Conservation (phyloP, 2,113 vertebrate genomes). For the Formicarius rufipectus region DNA sequence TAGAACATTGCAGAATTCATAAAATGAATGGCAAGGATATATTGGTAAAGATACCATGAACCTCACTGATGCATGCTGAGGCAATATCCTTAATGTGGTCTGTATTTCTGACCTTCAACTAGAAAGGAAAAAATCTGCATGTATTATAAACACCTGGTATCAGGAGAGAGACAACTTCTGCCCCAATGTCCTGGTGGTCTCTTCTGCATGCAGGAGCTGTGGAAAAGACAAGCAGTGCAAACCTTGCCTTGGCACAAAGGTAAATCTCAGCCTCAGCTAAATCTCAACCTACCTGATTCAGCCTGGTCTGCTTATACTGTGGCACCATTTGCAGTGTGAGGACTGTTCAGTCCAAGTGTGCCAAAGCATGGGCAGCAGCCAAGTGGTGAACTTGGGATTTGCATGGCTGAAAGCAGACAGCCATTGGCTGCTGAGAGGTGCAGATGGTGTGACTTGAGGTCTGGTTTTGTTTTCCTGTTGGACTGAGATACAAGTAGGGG, state of each 20-base stretch:
- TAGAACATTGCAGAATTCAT: neutral
- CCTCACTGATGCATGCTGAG: neutral
- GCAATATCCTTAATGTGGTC: neutral
- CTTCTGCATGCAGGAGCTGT: neutral
- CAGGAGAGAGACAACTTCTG: neutral
- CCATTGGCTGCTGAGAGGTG: neutral
- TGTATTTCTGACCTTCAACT: neutral
- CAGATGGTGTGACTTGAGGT: neutral
- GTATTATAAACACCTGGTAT: neutral
- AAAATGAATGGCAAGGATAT: neutral
- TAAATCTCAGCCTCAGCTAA: neutral
- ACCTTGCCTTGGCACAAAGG: neutral
- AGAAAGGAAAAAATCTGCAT: neutral
- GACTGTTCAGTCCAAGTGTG: neutral
- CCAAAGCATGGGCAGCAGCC: neutral
- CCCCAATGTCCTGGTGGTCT: neutral
- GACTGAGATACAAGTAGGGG: neutral
- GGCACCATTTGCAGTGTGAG: accelerated
- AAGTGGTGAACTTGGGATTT: neutral
- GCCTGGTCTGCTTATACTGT: neutral
- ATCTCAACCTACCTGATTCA: neutral
- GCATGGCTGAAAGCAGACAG: neutral
- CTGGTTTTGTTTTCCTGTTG: neutral
- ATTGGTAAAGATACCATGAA: neutral
- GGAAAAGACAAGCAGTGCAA: neutral